Evolutionary conservation across 2,113 vertebrate genomes (phyloP).

Genomic region (Phrynocephalus versicolor): DNA sequence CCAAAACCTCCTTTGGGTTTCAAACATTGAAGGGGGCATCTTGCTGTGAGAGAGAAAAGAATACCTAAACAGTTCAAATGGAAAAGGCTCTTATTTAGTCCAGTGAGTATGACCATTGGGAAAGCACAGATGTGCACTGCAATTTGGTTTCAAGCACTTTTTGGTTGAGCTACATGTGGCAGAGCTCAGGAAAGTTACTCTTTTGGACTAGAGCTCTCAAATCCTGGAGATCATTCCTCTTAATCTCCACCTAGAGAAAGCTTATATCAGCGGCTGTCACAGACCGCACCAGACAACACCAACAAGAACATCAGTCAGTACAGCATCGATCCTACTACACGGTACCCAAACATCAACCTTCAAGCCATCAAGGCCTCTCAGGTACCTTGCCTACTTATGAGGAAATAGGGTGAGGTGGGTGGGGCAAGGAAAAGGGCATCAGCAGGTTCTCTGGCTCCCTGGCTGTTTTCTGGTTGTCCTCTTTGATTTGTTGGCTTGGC

Average conservation of each 20-base stretch:
- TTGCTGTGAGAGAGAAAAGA: background rate
- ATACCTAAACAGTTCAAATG: background rate
- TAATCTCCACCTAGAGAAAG: slow-evolving; percentile 82
- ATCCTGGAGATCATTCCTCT: background rate
- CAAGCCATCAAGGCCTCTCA: slow-evolving; percentile 81
- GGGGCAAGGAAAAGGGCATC: background rate
- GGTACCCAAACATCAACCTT: slow-evolving; percentile 89
- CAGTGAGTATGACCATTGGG: background rate
- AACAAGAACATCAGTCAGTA: slow-evolving; percentile 84
- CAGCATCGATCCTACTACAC: slow-evolving; percentile 87
- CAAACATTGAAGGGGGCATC: background rate
- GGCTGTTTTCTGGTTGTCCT: background rate
- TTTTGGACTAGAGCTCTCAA: too few relatives aligned
- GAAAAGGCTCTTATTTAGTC: background rate
- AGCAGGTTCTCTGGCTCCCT: background rate
- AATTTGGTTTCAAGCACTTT: background rate
- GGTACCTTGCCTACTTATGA: slow-evolving; percentile 69
- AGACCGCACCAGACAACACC: slow-evolving; percentile 92
- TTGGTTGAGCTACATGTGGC: background rate
- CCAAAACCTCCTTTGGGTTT: background rate
- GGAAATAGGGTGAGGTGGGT: rapidly evolving
- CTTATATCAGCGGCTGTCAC: slow-evolving; percentile 90
- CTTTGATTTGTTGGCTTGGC: background rate
- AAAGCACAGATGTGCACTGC: background rate
- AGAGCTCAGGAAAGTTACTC: too few relatives aligned